phyloP scores from a whole-genome alignment of 2,113 vertebrate genomes.

The Piliocolobus tephrosceles region DNA sequence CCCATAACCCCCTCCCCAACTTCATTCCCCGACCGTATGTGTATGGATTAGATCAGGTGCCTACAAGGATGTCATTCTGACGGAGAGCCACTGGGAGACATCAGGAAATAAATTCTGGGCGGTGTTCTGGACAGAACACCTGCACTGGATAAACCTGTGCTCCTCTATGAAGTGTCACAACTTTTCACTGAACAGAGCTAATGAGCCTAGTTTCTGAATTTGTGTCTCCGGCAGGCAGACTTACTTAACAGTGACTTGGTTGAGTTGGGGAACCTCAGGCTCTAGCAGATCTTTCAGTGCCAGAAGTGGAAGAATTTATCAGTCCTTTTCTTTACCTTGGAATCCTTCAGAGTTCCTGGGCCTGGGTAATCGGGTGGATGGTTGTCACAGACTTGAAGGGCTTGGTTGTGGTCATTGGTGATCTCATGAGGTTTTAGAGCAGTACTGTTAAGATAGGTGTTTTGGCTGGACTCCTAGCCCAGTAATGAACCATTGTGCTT shows the following conservation, averaged over 20 bases:
- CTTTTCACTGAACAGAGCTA: not conserved
- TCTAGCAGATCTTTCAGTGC: not conserved
- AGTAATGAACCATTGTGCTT: not conserved
- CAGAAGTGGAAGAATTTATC: not conserved
- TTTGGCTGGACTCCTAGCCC: not conserved
- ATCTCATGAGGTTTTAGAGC: not conserved
- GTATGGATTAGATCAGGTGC: not conserved
- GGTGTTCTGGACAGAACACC: not conserved
- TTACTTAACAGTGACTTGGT: not conserved
- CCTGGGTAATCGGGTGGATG: not conserved
- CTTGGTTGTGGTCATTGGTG: not conserved
- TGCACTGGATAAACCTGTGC: not conserved
- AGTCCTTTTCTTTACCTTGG: not conserved
- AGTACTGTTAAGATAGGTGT: not conserved
- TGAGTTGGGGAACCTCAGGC: not conserved
- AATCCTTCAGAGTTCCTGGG: not conserved
- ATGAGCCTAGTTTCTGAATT: not conserved
- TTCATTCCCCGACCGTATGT: not conserved
- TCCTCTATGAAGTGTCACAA: not conserved
- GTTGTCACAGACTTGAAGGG: not conserved
- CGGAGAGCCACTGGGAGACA: not conserved
- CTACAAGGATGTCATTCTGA: not conserved
- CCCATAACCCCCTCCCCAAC: fast-evolving
- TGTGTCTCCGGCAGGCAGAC: not conserved
- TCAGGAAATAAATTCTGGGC: not conserved